Evolutionary conservation across 2,888 invertebrate genomes (phyloP).

Genomic region (Cephus pulcher): DNA sequence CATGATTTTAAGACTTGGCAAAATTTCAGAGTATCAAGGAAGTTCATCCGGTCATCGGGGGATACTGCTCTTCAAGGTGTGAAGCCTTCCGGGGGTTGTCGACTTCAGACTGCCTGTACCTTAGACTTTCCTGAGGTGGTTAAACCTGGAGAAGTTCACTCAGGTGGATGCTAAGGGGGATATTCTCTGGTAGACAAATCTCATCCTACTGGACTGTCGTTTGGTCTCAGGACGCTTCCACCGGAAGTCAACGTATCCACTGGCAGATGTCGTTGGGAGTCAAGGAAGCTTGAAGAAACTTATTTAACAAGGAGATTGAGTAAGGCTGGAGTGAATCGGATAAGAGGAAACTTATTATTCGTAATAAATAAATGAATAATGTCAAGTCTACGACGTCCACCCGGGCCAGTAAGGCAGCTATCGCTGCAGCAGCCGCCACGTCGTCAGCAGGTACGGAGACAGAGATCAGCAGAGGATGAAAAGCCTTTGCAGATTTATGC

Average conservation of each 20-base stretch:
- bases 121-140: not conserved
- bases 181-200: not conserved
- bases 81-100: not conserved
- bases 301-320: not conserved
- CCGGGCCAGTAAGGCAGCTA: conserved; percentile 54
- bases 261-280: not conserved
- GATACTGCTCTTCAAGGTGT: not conserved
- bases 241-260: not conserved
- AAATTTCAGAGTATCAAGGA: not conserved
- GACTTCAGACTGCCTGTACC: not conserved
- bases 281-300: not conserved
- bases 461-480: conserved; percentile 59
- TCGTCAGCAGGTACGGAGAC: conserved; percentile 51
- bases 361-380: not conserved
- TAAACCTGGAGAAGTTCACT: not conserved
- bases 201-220: not conserved
- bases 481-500: conserved; percentile 42
- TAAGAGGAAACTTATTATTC: not conserved
- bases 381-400: conserved; percentile 34
- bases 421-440: conserved; percentile 56
- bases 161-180: not conserved
- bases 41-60: not conserved
- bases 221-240: not conserved
- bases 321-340: not conserved
- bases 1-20: not conserved